Conservation (phyloP, 2,888 invertebrate species). For the Baronia brevicornis region DNA sequence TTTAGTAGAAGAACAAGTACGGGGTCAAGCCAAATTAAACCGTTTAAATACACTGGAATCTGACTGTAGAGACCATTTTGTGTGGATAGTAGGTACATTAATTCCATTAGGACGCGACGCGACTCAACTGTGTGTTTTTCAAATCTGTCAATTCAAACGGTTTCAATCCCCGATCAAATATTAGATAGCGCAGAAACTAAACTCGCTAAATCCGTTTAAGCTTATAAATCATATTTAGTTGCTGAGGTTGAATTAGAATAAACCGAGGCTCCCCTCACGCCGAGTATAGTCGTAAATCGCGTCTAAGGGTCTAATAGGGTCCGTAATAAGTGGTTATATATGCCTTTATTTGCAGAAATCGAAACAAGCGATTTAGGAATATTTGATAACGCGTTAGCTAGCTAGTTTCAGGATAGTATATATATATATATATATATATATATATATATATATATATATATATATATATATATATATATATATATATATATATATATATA, state of each 20-base stretch:
- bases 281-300: conserved; percentile 12
- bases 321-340: conserved; percentile 11
- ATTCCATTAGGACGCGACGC: conserved; percentile 2
- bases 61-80: conserved; percentile 6
- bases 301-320: conserved; percentile 10
- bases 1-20: no score
- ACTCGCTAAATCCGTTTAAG: conserved; percentile 13
- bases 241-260: conserved; percentile 11
- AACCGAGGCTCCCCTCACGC: conserved; percentile 13
- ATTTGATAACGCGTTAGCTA: no score
- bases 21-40: no score
- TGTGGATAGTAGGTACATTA: conserved; percentile 6
- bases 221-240: conserved; percentile 16
- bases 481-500: no score
- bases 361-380: neutral
- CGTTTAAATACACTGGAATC: neutral
- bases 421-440: no score
- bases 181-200: conserved; percentile 9
- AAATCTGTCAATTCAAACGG: conserved; percentile 2
- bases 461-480: no score
- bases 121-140: conserved; percentile 12
- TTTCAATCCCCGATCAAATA: conserved; percentile 11
- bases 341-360: conserved; percentile 11
- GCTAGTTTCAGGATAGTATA: no score
- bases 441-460: no score